phyloP scores from a whole-genome alignment of 1,140 invertebrate genomes.

The Neodiprion lecontei region DNA sequence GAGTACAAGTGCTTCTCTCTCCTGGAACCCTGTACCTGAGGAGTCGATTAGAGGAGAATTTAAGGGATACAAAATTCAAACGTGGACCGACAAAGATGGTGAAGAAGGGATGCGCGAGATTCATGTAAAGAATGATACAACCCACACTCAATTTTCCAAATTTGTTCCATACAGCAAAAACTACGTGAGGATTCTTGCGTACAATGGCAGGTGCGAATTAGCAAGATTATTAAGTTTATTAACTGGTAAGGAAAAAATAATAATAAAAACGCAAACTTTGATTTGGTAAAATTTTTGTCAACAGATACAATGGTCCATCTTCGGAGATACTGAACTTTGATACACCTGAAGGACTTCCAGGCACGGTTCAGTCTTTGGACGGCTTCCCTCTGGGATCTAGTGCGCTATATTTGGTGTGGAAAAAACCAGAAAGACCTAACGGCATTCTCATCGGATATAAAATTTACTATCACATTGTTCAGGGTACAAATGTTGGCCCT shows the following conservation, averaged over 20 bases:
- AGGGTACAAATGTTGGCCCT: conserved; percentile 72
- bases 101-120: conserved; percentile 80
- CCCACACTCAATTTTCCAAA: conserved; percentile 78
- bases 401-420: conserved; percentile 89
- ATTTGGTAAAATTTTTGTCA: conserved; percentile 18
- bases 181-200: conserved; percentile 86
- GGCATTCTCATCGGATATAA: conserved; percentile 92
- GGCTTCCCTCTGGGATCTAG: conserved; percentile 88
- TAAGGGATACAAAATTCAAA: conserved; percentile 94
- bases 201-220: conserved; percentile 74
- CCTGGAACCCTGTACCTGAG: conserved; percentile 80
- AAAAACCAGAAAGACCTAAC: conserved; percentile 91
- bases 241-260: too few species aligned
- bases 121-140: conserved; percentile 76
- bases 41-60: conserved; percentile 89
- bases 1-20: conserved; percentile 79
- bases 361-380: conserved; percentile 84
- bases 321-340: conserved; percentile 85
- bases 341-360: conserved; percentile 93
- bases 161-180: conserved; percentile 92
- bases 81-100: conserved; percentile 86
- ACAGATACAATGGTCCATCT: conserved; percentile 83
- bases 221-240: conserved; percentile 21
- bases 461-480: conserved; percentile 87
- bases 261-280: too few species aligned